phyloP scores from a whole-genome alignment of 2,888 invertebrate species.

The Diarsia mendica region DNA sequence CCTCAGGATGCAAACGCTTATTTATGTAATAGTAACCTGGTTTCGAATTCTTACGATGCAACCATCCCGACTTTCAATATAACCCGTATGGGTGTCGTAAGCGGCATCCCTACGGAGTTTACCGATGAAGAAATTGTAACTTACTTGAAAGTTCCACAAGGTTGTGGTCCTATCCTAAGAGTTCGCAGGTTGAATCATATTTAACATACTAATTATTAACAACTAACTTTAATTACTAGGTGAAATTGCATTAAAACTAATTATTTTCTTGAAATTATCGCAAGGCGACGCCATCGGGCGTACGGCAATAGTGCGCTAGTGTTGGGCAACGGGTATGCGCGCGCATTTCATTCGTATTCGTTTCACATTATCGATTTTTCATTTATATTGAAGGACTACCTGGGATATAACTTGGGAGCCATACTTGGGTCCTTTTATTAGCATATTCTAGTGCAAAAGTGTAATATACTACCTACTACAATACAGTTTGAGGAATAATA shows the following conservation, averaged over 20 bases:
- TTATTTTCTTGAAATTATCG: conserved; percentile 62
- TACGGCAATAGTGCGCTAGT: conserved; percentile 52
- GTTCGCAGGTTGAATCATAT: too few relatives aligned
- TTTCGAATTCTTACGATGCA: too few relatives aligned
- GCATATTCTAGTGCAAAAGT: conserved; percentile 10
- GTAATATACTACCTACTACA: background rate
- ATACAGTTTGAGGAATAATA: background rate
- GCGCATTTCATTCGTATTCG: conserved; percentile 44
- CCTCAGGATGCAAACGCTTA: too few relatives aligned
- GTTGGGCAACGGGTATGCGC: conserved; percentile 47
- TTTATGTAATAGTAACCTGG: too few relatives aligned
- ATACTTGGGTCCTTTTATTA: background rate
- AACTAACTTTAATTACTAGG: conserved; percentile 56
- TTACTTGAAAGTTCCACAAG: too few relatives aligned
- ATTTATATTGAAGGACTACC: conserved; percentile 14
- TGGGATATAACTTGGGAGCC: conserved; percentile 3
- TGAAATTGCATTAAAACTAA: conserved; percentile 50
- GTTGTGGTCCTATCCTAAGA: too few relatives aligned
- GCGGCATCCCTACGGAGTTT: too few relatives aligned
- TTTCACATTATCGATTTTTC: conserved; percentile 57
- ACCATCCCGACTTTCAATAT: too few relatives aligned
- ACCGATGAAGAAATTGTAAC: too few relatives aligned
- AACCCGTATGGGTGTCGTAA: too few relatives aligned
- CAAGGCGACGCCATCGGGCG: conserved; percentile 70
- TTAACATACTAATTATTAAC: conserved; percentile 60